phyloP scores from a whole-genome alignment of 2,113 vertebrate genomes.

The Syrmaticus mikado region DNA sequence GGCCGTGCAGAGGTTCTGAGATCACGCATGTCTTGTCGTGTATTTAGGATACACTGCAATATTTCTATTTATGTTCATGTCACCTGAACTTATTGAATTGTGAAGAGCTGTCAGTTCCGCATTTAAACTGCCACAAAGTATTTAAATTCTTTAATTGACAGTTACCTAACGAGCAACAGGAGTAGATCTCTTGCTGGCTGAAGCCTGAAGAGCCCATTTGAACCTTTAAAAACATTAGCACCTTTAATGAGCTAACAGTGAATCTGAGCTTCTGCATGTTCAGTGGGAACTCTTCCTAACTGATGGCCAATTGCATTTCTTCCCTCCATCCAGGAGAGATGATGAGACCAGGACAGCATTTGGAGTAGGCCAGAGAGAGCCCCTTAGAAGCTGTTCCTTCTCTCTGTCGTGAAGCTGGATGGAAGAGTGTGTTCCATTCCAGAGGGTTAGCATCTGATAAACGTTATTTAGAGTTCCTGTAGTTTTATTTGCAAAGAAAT shows the following conservation, averaged over 20 bases:
- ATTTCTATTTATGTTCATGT: conserved; percentile 10
- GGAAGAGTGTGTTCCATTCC: neutral
- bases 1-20: neutral
- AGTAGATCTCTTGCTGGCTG: conserved; percentile 43
- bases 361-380: neutral
- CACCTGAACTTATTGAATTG: conserved; percentile 39
- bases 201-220: conserved; percentile 42
- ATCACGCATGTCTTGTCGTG: neutral
- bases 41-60: neutral
- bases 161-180: conserved; percentile 36
- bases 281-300: conserved; percentile 34
- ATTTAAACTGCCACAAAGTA: conserved; percentile 25
- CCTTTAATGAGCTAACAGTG: conserved; percentile 34
- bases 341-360: neutral
- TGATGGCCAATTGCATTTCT: conserved; percentile 11
- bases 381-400: neutral
- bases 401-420: neutral
- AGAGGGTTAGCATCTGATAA: neutral
- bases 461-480: conserved; percentile 1
- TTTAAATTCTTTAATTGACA: conserved; percentile 54
- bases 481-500: neutral
- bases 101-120: conserved; percentile 38
- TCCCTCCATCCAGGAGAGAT: neutral
- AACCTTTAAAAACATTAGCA: conserved; percentile 37
- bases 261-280: conserved; percentile 23